Evolutionary conservation across 64 coral and sea anemone species (phyloP), one percentile per base, ranked within the genome.

Genomic region (Pocillopora damicornis): DNA sequence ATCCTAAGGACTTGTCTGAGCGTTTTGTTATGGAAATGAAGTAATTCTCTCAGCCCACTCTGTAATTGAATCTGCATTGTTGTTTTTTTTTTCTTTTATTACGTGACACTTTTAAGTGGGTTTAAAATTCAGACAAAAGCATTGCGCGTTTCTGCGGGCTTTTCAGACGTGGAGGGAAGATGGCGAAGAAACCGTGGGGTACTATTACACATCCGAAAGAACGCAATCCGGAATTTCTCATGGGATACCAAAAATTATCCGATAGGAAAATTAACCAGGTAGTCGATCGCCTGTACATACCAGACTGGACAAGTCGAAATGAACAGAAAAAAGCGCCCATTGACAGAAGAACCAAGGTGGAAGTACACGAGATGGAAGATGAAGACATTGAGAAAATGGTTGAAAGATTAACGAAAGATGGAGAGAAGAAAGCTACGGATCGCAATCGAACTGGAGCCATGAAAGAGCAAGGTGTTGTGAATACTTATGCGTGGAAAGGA

Each of bases 151-250:
- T 51, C 42, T 51, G 42, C 30, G 36, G 17, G n/a, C 18, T 42
- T 17, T 36, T 13, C 9, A 22, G 2, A 16, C 38, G 45, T 35
- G 61, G 38, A 20, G 22, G 57, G 11, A 89, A 81, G 16, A 94
- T 94, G 92, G 83, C 92, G 16, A 94, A 94, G 62, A 90, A 97
- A 62, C 77, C 95, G 2, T 98, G 92, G 95, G 95, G 92, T 77
- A 98, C 95, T 1, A 94, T 98, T 4, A 94, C 95, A 62, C 95
- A 98, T 92, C 95, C 95, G 1, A 98, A 90, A 75, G 92, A 98
- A 74, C 76, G 92, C 35, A 83, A 98, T 23, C 92, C 95, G 4
- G 62, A 90, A 0, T 87, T 81, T 79, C 89, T 89, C 13, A 89
- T 98, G 89, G 95, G 95, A n/a, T 81, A 90, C 75, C 95, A 94